A percentile compares a stretch with the other conserved stretches of the same genome.
phyloP scores from a whole-genome alignment of 2,113 vertebrate species.

The Cyprinodon brontotheroides region DNA sequence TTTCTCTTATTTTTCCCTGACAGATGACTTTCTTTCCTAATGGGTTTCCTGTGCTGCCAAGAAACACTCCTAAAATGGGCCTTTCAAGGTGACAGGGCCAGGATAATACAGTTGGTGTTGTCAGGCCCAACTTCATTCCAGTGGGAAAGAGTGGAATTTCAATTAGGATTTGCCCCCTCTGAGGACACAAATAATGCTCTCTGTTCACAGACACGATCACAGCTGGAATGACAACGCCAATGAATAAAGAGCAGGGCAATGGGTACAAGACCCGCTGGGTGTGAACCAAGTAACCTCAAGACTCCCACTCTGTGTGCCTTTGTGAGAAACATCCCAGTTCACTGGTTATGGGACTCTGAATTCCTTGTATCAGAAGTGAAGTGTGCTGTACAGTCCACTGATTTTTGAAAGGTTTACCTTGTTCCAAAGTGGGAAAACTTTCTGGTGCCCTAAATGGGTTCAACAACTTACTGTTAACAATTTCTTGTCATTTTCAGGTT shows the following conservation, averaged over 20 bases:
- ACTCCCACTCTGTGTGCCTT: constrained; percentile 23
- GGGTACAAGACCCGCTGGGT: constrained; percentile 68
- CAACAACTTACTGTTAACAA: neutral
- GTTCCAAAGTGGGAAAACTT: neutral
- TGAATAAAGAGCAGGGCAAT: constrained; percentile 60
- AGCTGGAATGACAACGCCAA: constrained; percentile 76
- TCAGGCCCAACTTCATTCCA: constrained; percentile 61
- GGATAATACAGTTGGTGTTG: constrained; percentile 70
- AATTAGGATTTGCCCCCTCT: constrained; percentile 74
- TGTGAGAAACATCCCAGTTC: constrained; percentile 51
- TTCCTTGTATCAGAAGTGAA: constrained; percentile 27
- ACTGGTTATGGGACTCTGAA: constrained; percentile 43
- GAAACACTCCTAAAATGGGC: constrained; percentile 53
- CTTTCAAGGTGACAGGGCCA: constrained; percentile 72
- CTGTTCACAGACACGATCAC: constrained; percentile 72
- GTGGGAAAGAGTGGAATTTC: constrained; percentile 76
- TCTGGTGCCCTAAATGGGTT: neutral
- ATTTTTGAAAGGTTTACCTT: constrained; percentile 23
- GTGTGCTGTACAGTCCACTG: constrained; percentile 24
- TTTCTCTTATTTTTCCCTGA: constrained; percentile 23
- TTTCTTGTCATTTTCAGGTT: neutral
- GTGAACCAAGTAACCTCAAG: constrained; percentile 71
- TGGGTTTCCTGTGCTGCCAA: constrained; percentile 35
- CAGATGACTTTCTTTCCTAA: constrained; percentile 5
- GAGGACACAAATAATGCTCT: constrained; percentile 78